Conservation (phyloP, 2,113 vertebrate species). For the Archilochus colubris region DNA sequence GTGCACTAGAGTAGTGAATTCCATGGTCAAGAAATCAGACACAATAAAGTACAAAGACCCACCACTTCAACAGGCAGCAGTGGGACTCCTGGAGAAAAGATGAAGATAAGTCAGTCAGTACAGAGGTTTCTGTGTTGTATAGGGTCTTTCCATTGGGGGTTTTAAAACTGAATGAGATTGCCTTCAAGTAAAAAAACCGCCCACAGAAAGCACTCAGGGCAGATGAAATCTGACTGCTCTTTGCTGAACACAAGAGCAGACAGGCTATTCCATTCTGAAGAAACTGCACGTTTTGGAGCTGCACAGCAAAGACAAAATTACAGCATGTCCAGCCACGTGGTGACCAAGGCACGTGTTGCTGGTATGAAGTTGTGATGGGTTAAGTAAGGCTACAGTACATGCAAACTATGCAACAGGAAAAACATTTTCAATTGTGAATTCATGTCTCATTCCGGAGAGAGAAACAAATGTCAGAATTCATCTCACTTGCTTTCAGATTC, state of each 20-base stretch:
- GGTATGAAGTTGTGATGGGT: not conserved
- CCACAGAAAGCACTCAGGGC: not conserved
- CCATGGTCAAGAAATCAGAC: not conserved
- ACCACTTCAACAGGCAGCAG: not conserved
- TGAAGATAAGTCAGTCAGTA: not conserved
- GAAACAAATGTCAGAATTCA: not conserved
- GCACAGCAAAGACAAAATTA: not conserved
- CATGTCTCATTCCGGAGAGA: not conserved
- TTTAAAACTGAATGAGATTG: not conserved
- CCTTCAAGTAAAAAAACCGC: not conserved
- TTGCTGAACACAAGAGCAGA: not conserved
- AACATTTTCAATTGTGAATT: fast-evolving
- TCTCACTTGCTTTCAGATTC: not conserved
- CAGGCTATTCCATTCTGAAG: not conserved
- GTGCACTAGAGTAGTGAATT: not conserved
- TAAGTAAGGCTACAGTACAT: not conserved
- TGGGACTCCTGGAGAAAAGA: not conserved
- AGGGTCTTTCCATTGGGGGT: not conserved
- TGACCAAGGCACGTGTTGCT: not conserved
- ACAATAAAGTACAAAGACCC: not conserved
- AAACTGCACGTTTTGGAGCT: not conserved
- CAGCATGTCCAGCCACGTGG: not conserved
- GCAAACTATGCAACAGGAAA: not conserved
- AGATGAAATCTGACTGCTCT: not conserved
- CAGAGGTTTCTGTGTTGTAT: not conserved